Percentiles rank a stretch among this genome's conserved stretches.
These are phyloP conservation scores for Cryptophagus acutangulus DNA, from an alignment of 2,888 invertebrate genomes.

Conservation along the genomic window DNA sequence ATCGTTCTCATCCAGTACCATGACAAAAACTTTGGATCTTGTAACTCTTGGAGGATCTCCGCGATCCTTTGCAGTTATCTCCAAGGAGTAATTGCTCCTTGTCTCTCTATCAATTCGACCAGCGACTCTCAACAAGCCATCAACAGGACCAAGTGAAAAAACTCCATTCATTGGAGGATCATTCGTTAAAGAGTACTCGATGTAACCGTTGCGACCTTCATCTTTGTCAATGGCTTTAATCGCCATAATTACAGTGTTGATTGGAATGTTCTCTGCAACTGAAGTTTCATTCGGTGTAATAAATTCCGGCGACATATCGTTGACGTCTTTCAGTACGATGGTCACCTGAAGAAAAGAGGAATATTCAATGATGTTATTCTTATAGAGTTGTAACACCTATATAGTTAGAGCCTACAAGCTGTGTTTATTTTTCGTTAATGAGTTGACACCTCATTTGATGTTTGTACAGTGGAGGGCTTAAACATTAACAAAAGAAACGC, in stretches of 20 bases:
- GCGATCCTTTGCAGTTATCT: slow-evolving; percentile 80
- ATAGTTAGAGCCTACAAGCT: too few species aligned
- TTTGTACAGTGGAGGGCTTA: too few species aligned
- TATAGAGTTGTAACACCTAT: too few species aligned
- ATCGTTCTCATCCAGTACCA: slow-evolving; percentile 83
- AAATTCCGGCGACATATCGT: slow-evolving; percentile 87
- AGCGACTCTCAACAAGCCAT: slow-evolving; percentile 80
- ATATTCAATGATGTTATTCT: too few species aligned
- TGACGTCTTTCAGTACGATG: slow-evolving; percentile 82
- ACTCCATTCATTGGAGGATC: slow-evolving; percentile 59
- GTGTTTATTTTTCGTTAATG: too few species aligned
- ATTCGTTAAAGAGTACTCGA: slow-evolving; percentile 77
- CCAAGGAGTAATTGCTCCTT: slow-evolving; percentile 67
- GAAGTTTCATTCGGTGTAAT: slow-evolving; percentile 72
- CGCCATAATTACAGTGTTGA: slow-evolving; percentile 83
- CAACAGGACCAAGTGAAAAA: slow-evolving; percentile 81
- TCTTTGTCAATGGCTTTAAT: slow-evolving; percentile 86
- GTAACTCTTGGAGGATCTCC: slow-evolving; percentile 77
- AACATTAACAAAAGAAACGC: too few species aligned
- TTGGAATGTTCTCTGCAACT: slow-evolving; percentile 78
- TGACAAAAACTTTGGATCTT: slow-evolving; percentile 64
- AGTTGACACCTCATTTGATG: too few species aligned
- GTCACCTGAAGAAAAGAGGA: slow-evolving; percentile 60
- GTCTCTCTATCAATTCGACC: slow-evolving; percentile 83
- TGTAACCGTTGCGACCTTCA: slow-evolving; percentile 81